A percentile compares a stretch with the other conserved stretches of the same genome.
phyloP scores from a whole-genome alignment of 30 jellyfish, hydroid and myxozoan species.

The Catostylus mosaicus region DNA sequence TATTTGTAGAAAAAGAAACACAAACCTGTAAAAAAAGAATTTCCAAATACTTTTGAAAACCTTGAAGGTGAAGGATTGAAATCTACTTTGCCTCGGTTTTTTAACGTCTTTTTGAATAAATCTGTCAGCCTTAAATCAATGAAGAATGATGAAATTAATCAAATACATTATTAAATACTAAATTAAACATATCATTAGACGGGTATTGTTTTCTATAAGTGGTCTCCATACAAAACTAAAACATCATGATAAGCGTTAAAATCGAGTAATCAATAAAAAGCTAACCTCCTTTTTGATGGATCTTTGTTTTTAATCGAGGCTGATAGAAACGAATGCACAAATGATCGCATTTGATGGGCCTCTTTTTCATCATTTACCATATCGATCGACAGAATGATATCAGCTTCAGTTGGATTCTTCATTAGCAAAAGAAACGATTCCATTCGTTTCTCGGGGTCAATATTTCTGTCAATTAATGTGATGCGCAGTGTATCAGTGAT shows the following conservation, averaged over 20 bases:
- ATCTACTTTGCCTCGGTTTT: slow-evolving; percentile 38
- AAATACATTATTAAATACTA: background rate
- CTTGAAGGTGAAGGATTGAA: slow-evolving; percentile 77
- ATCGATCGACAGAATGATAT: slow-evolving; percentile 72
- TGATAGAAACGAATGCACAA: slow-evolving; percentile 67
- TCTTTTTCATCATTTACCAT: slow-evolving; percentile 88
- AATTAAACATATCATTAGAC: background rate
- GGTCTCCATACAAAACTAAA: too few relatives aligned
- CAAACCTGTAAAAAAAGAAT: slow-evolving; percentile 25
- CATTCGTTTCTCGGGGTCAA: slow-evolving; percentile 83
- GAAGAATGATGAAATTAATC: background rate
- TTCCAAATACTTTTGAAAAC: slow-evolving; percentile 73
- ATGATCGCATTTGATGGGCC: slow-evolving; percentile 87
- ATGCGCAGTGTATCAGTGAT: slow-evolving; percentile 45
- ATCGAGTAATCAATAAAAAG: background rate
- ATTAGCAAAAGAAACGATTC: slow-evolving; percentile 81
- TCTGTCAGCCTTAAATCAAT: slow-evolving; percentile 42
- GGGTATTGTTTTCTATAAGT: too few relatives aligned
- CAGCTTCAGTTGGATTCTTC: slow-evolving; percentile 73
- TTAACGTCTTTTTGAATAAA: slow-evolving; percentile 52
- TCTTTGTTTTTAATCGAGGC: slow-evolving; percentile 53
- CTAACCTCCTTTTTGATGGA: slow-evolving; percentile 75
- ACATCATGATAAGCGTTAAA: background rate
- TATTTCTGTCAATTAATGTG: slow-evolving; percentile 75
- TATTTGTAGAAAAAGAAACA: background rate